Percentiles rank a stretch among this genome's conserved stretches.
Evolutionary conservation across 1,140 invertebrate species (phyloP).

Genomic region (Aricia agestis): DNA sequence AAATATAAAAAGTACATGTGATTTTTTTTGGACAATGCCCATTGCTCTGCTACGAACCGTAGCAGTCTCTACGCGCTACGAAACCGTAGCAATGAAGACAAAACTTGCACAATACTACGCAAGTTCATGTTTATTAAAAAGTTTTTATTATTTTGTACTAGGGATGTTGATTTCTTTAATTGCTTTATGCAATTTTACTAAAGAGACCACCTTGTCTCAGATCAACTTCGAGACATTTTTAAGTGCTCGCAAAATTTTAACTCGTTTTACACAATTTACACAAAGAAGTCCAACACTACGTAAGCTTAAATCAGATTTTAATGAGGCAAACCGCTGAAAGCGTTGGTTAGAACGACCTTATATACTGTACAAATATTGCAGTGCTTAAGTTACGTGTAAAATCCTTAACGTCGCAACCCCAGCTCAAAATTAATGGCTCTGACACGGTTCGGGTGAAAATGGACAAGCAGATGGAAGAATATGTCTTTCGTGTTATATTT

Average conservation of each 20-base stretch:
- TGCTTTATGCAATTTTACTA: no score
- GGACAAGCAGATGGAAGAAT: neutral
- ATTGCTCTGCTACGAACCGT: neutral
- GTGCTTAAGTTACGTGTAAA: constrained; percentile 12
- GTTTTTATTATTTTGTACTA: no score
- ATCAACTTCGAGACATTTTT: neutral
- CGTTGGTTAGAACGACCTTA: neutral
- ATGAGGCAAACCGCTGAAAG: neutral
- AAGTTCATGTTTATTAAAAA: no score
- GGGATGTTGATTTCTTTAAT: no score
- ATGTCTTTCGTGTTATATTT: neutral
- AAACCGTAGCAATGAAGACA: neutral
- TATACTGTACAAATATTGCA: constrained; percentile 1
- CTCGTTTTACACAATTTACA: neutral
- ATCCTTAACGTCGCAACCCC: constrained; percentile 8
- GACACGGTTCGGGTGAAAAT: constrained; percentile 4
- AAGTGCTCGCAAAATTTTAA: neutral
- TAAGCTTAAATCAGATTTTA: constrained; percentile 1
- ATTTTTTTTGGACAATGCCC: no score
- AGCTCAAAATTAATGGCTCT: constrained; percentile 6
- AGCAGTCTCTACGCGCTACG: no score
- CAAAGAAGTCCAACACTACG: neutral
- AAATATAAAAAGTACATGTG: no score
- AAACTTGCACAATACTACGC: no score
- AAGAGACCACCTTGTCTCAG: no score